A percentile compares a stretch with the other conserved stretches of the same genome.
Evolutionary conservation across 1,140 invertebrate species (phyloP).

Genomic region (Homarus americanus): DNA sequence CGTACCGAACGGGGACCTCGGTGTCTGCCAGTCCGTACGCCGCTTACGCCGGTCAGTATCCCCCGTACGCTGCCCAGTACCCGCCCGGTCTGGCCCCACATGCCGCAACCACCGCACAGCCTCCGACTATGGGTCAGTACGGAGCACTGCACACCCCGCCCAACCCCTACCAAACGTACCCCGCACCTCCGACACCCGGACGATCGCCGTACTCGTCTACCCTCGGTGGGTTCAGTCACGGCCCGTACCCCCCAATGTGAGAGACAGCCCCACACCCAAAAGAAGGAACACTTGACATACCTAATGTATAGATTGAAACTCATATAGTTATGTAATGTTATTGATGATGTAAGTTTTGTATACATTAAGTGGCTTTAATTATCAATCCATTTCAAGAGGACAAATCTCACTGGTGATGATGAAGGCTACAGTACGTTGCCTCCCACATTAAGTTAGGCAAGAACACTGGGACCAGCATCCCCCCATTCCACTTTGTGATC

Average conservation of each 20-base stretch:
- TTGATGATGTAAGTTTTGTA: slow-evolving; percentile 32
- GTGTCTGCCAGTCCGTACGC: slow-evolving; percentile 39
- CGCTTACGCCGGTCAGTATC: slow-evolving; percentile 48
- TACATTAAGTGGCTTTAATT: slow-evolving; percentile 42
- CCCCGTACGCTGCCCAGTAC: slow-evolving; percentile 42
- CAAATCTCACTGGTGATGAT: slow-evolving; percentile 47
- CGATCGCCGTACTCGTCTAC: slow-evolving; percentile 35
- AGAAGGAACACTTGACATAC: slow-evolving; percentile 22
- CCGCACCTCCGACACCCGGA: slow-evolving; percentile 41
- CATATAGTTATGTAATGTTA: slow-evolving; percentile 7
- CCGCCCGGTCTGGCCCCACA: slow-evolving; percentile 32
- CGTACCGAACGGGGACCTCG: slow-evolving; percentile 27
- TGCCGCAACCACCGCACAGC: slow-evolving; percentile 2
- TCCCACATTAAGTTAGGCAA: slow-evolving; percentile 8
- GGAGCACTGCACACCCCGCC: slow-evolving; percentile 39
- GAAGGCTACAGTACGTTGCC: neutral
- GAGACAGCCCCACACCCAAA: neutral
- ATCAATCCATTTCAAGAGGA: slow-evolving; percentile 20
- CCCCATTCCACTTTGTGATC: slow-evolving; percentile 54
- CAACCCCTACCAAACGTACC: slow-evolving; percentile 39
- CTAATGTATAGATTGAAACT: slow-evolving; percentile 29
- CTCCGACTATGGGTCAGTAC: slow-evolving; percentile 49
- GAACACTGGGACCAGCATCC: slow-evolving; percentile 31
- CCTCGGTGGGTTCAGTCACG: slow-evolving; percentile 41
- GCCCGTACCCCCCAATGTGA: slow-evolving; percentile 57